These are phyloP conservation scores for Patella depressa DNA, from an alignment of 2,888 invertebrate species.

Conservation along the genomic window DNA sequence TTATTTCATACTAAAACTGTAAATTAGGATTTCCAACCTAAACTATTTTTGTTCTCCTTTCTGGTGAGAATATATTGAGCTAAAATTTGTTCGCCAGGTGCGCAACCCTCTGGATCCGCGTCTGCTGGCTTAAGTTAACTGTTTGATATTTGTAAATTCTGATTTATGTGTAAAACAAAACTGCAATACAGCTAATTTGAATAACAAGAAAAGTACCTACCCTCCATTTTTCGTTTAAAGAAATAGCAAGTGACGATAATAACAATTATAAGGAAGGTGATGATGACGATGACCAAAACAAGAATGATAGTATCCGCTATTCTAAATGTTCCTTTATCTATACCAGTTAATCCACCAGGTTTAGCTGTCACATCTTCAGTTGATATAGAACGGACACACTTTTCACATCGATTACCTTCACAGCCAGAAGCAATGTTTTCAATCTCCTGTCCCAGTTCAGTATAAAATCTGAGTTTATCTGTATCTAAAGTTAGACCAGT, in stretches of 20 bases:
- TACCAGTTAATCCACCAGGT: constrained; percentile 1
- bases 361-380: constrained; percentile 8
- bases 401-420: neutral
- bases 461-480: constrained; percentile 26
- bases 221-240: constrained; percentile 37
- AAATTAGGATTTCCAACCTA: too few species aligned
- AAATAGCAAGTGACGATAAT: constrained; percentile 36
- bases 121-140: too few species aligned
- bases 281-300: constrained; percentile 37
- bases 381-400: neutral
- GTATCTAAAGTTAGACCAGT: constrained; percentile 19
- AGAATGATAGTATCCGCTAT: constrained; percentile 41
- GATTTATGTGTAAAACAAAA: too few species aligned
- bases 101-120: too few species aligned
- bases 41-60: too few species aligned
- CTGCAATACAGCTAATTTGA: too few species aligned
- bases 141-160: too few species aligned
- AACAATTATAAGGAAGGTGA: constrained; percentile 39
- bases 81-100: too few species aligned
- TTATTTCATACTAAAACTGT: too few species aligned
- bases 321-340: constrained; percentile 30
- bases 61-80: too few species aligned
- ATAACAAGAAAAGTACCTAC: constrained; percentile 24
- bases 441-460: constrained; percentile 17
- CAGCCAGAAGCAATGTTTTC: neutral